Conservation (phyloP, 2,797 vertebrate genomes). For the Podargus strigoides region DNA sequence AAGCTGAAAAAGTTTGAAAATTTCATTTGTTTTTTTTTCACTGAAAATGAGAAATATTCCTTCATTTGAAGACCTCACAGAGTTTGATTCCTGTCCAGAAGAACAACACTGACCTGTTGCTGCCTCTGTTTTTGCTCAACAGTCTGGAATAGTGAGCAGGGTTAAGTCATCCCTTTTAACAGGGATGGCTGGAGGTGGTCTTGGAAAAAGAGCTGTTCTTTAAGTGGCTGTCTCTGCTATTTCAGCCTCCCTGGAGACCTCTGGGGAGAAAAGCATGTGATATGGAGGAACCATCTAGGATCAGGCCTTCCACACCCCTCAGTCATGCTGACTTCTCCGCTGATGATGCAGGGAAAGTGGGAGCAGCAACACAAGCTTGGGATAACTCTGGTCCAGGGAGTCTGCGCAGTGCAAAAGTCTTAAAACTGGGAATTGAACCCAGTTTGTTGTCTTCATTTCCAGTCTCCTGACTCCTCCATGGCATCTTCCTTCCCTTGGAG, state of each 20-base stretch:
- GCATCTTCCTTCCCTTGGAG: neutral
- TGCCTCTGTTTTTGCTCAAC: neutral
- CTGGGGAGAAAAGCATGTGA: neutral
- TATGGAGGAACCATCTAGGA: neutral
- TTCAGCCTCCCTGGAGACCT: neutral
- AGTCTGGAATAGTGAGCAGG: neutral
- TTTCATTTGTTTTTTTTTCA: neutral
- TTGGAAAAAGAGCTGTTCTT: neutral
- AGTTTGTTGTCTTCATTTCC: neutral
- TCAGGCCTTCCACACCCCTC: neutral
- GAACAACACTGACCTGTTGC: neutral
- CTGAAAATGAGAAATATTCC: neutral
- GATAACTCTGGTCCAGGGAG: neutral
- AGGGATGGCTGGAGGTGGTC: neutral
- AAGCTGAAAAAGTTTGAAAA: neutral
- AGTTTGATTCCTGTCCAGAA: neutral
- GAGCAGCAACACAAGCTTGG: neutral
- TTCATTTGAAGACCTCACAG: neutral
- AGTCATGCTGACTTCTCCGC: accelerated
- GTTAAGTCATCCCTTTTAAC: neutral
- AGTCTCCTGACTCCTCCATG: neutral
- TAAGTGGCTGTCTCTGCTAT: neutral
- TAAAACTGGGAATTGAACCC: neutral
- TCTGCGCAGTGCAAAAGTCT: neutral
- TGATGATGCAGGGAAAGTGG: accelerated